Percentiles rank a stretch among this genome's conserved stretches.
Evolutionary conservation across 2,797 vertebrate genomes (phyloP).

Genomic region (Monodelphis domestica): DNA sequence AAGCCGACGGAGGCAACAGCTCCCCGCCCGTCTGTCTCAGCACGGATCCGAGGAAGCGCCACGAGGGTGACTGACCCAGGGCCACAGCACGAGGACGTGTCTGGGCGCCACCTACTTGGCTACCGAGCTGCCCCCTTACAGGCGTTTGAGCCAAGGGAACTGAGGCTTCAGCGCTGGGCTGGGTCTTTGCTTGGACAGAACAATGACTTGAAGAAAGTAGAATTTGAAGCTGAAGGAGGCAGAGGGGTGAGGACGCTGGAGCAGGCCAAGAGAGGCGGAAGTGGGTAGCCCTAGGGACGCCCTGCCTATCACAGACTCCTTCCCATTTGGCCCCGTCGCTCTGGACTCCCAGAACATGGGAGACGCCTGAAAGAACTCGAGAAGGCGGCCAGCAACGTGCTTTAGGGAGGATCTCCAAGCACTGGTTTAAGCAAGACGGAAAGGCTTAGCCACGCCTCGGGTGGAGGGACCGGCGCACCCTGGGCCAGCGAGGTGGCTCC

Average conservation of each 20-base stretch:
- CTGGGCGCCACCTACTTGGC: too few species aligned
- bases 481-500: too few species aligned
- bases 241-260: background rate
- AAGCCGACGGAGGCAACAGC: background rate
- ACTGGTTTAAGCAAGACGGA: background rate
- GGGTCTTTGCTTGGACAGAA: background rate
- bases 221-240: background rate
- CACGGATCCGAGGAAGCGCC: too few species aligned
- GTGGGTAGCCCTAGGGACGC: background rate
- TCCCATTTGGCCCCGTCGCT: background rate
- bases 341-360: too few species aligned
- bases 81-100: too few species aligned
- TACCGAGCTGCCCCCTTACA: too few species aligned
- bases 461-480: too few species aligned
- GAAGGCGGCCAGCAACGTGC: background rate
- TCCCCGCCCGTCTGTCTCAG: too few species aligned
- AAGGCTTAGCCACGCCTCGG: background rate
- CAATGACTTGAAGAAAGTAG: background rate
- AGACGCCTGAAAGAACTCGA: background rate
- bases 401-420: slow-evolving; percentile 10
- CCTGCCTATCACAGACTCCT: background rate
- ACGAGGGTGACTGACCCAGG: too few species aligned
- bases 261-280: background rate
- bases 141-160: background rate
- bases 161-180: background rate